Percentiles rank a stretch among this genome's conserved stretches.
Conservation (phyloP, 2,797 vertebrate genomes). For the Molothrus ater region DNA sequence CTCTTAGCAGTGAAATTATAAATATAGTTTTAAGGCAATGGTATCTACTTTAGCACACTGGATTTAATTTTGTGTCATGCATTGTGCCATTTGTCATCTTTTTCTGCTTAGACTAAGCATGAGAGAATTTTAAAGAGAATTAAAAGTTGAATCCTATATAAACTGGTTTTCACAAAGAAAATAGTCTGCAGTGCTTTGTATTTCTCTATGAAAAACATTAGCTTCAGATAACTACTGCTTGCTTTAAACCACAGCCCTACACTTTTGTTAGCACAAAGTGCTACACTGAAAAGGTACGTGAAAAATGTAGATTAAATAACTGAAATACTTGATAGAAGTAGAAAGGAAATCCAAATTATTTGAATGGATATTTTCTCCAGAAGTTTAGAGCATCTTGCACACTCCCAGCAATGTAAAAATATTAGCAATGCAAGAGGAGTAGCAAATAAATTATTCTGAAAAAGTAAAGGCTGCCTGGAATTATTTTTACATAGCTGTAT, state of each 20-base stretch:
- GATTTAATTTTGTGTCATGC: not conserved
- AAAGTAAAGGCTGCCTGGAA: conserved; percentile 33
- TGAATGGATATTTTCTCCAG: not conserved
- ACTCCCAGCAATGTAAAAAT: conserved; percentile 11
- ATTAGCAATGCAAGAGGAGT: not conserved
- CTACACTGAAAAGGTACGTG: not conserved
- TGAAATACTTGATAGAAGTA: not conserved
- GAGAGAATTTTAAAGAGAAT: not conserved
- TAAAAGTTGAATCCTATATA: not conserved
- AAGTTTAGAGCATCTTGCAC: not conserved
- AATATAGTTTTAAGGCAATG: not conserved
- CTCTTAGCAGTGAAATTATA: not conserved
- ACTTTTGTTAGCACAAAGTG: not conserved
- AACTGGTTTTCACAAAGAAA: not conserved
- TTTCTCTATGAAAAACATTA: not conserved
- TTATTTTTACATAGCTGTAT: conserved; percentile 36
- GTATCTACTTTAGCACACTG: not conserved
- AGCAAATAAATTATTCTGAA: conserved; percentile 42
- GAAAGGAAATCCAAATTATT: not conserved
- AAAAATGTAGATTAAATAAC: not conserved
- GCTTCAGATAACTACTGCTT: not conserved
- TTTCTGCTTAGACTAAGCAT: not conserved
- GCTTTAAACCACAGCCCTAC: not conserved
- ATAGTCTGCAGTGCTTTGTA: not conserved
- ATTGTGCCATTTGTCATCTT: not conserved